These are phyloP conservation scores for Stegophylla sp. DNA, from an alignment of 2,888 invertebrate species.

Conservation along the genomic window DNA sequence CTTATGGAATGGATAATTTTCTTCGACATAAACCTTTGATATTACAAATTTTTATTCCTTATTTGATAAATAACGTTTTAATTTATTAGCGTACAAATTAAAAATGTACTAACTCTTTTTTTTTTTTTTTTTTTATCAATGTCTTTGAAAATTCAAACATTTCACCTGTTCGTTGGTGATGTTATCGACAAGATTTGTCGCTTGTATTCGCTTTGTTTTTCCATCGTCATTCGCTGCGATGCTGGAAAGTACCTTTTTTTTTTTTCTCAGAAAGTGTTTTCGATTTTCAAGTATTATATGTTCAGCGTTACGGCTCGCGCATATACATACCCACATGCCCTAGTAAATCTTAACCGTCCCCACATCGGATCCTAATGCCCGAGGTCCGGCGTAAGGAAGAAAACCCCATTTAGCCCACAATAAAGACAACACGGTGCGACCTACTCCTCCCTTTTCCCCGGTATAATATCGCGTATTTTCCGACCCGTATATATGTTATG, in stretches of 20 bases:
- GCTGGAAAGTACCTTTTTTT: neutral
- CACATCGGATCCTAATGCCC: slow-evolving; percentile 11
- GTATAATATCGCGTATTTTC: slow-evolving; percentile 37
- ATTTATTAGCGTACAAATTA: too few relatives aligned
- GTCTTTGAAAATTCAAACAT: too few relatives aligned
- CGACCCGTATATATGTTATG: slow-evolving; percentile 19
- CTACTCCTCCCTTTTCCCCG: too few relatives aligned
- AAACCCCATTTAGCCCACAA: slow-evolving; percentile 45
- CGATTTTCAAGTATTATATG: slow-evolving; percentile 7
- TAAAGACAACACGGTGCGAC: slow-evolving; percentile 28
- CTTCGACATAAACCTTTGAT: too few relatives aligned
- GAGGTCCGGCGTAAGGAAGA: slow-evolving; percentile 25
- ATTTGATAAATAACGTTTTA: too few relatives aligned
- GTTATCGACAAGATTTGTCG: too few relatives aligned
- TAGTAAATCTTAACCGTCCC: slow-evolving; percentile 29
- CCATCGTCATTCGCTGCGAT: neutral
- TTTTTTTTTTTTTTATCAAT: too few relatives aligned
- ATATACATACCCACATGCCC: neutral
- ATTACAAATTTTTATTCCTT: too few relatives aligned
- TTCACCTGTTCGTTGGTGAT: too few relatives aligned
- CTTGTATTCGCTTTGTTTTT: too few relatives aligned
- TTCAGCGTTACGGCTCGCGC: neutral
- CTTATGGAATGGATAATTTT: too few relatives aligned
- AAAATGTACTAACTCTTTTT: too few relatives aligned
- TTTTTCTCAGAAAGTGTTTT: neutral